phyloP scores from a whole-genome alignment of 2,113 vertebrate species.

The Cyprinus carpio region DNA sequence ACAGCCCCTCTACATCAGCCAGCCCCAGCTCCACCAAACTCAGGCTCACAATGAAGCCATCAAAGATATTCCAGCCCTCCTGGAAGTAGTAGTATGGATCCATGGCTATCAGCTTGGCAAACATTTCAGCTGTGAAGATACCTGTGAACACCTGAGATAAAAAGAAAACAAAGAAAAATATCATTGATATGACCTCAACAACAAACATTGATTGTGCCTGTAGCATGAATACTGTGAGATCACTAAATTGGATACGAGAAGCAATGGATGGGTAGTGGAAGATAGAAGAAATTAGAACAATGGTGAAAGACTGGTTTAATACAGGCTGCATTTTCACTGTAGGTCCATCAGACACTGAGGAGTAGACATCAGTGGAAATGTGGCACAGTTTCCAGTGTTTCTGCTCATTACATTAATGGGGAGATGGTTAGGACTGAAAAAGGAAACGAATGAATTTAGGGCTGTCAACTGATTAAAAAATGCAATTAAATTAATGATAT shows the following conservation, averaged over 20 bases:
- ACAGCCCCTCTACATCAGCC: constrained; percentile 93
- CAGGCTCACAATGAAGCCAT: constrained; percentile 57
- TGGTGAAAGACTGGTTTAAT: not conserved
- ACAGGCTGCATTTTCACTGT: constrained; percentile 8
- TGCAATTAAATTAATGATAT: not conserved
- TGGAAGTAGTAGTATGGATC: too few relatives aligned
- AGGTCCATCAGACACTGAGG: not conserved
- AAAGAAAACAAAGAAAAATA: constrained; percentile 31
- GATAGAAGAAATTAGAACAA: not conserved
- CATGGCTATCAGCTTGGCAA: constrained; percentile 85
- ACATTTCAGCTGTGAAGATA: constrained; percentile 98
- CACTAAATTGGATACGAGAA: not conserved
- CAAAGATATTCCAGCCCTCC: too few relatives aligned
- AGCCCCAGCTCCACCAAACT: constrained; percentile 96
- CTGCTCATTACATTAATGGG: not conserved
- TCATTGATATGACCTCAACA: not conserved
- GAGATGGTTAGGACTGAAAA: not conserved
- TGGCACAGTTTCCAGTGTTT: not conserved
- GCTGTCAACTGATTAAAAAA: not conserved
- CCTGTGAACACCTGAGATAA: constrained; percentile 91
- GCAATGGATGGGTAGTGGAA: not conserved
- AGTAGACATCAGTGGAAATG: constrained; percentile 14
- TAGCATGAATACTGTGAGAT: not conserved
- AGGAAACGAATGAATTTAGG: not conserved
- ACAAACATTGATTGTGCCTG: not conserved